Evolutionary conservation across 53 echinoderm and acorn worm genomes (phyloP).

Genomic region (Astropecten irregularis): DNA sequence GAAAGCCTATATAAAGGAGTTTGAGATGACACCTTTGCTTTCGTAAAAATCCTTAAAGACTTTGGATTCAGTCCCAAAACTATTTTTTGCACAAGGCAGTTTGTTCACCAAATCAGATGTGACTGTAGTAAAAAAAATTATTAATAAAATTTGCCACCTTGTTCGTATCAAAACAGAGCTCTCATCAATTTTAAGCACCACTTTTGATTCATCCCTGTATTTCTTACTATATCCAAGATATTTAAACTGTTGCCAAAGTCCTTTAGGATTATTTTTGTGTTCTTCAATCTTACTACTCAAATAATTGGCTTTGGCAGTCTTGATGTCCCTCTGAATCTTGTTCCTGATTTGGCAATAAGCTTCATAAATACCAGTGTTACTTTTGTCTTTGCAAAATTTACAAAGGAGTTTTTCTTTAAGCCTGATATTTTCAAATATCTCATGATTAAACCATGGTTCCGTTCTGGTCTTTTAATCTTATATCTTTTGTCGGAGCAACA

Average conservation of each 20-base stretch:
- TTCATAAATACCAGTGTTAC: not conserved
- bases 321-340: constrained; percentile 21
- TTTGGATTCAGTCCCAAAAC: not conserved
- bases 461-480: constrained; percentile 7
- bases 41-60: not conserved
- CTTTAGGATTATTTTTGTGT: not conserved
- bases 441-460: constrained; percentile 1
- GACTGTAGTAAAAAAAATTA: constrained; percentile 15
- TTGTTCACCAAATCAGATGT: constrained; percentile 19
- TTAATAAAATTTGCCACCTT: constrained; percentile 33
- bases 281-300: constrained; percentile 29
- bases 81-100: not conserved
- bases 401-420: not conserved
- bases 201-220: not conserved
- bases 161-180: constrained; percentile 25
- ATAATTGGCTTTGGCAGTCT: constrained; percentile 9
- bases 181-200: constrained; percentile 22
- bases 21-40: not conserved
- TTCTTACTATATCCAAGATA: constrained; percentile 19
- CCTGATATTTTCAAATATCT: not conserved
- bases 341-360: constrained; percentile 24
- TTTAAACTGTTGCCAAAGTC: constrained; percentile 45
- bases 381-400: constrained; percentile 7
- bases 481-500: constrained; percentile 11
- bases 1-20: constrained; percentile 16